Base-by-base conservation (phyloP, 2,113 vertebrate genomes). In the Chamaea fasciata region DNA sequence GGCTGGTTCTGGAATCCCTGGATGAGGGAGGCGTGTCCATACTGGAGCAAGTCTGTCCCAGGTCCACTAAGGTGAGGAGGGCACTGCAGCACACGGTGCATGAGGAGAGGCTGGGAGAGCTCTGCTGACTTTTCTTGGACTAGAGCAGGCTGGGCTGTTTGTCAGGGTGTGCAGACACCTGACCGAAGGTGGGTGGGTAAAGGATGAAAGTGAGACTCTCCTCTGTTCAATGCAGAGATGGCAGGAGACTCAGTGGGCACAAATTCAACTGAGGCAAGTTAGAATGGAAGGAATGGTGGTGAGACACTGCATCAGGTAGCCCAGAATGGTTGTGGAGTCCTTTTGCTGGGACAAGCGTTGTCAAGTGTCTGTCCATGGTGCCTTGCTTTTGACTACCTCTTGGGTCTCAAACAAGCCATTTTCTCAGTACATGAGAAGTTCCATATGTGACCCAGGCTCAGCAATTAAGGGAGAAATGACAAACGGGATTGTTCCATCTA, bases 351-450 rank as follows among this genome's bases (percentile, higher is more conserved):
- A 49, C 47, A 13, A 23, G 47, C 23, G 22, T 23, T 49, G 47
- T 23, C 47, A 24, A 23, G 47, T 13, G 22, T 49, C 10, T 39
- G 10, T 49, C 47, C 47, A 10, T 57, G 33, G n/a, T 42, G 49
- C 20, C 42, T 37, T 10, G 15, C 16, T n/a, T 42, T 57, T 52
- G 23, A 44, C 26, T 52, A 23, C 9, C 16, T 53, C 26, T 3
- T 17, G 15, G 16, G 50, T 0, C 1, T 18, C n/a, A 47, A 31
- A n/a, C 13, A n/a, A 47, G 19, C 9, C 0, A 6, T 53, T 53
- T 88, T 49, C 8, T 46, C 57, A 26, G 14, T 13, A 20, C 14
- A 4, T 2, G 26, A 10, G 9, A 30, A 30, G 19, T 22, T 67
- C 52, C 11, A 7, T 62, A 6, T 18, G 44, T 55, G 62, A 60